Conservation (phyloP, 2,888 invertebrate species). For the Tromatobia lineatoria region DNA sequence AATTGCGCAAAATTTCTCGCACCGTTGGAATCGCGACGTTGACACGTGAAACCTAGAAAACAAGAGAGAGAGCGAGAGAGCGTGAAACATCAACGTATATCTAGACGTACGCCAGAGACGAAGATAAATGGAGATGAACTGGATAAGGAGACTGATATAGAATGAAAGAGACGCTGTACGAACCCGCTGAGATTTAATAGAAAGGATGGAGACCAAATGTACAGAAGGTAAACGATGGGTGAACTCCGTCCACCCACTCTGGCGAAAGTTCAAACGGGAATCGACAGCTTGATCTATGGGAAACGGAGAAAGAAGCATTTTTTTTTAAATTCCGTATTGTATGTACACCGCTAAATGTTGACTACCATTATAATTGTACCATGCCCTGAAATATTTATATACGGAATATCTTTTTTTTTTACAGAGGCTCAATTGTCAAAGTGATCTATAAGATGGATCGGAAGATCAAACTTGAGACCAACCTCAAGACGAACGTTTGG, state of each 20-base stretch:
- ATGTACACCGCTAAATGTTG: neutral
- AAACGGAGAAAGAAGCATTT: slow-evolving; percentile 8
- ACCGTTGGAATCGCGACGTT: slow-evolving; percentile 36
- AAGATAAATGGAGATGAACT: slow-evolving; percentile 66
- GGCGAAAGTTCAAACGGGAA: slow-evolving; percentile 55
- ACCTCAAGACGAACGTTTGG: too few species aligned
- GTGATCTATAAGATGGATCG: too few species aligned
- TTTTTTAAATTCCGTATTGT: neutral
- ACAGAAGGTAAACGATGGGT: slow-evolving; percentile 37
- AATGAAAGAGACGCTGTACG: slow-evolving; percentile 35
- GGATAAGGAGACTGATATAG: slow-evolving; percentile 56
- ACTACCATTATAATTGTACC: neutral
- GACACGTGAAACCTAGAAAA: slow-evolving; percentile 28
- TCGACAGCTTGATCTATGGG: slow-evolving; percentile 39
- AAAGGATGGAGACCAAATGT: slow-evolving; percentile 43
- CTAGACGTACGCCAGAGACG: slow-evolving; percentile 38
- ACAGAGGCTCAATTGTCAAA: too few species aligned
- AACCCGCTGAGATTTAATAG: slow-evolving; percentile 38
- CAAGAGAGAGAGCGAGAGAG: slow-evolving; percentile 35
- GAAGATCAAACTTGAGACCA: too few species aligned
- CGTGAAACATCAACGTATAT: slow-evolving; percentile 59
- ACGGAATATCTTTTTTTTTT: too few species aligned
- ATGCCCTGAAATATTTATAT: neutral
- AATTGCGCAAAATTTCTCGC: slow-evolving; percentile 66
- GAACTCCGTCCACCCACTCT: slow-evolving; percentile 59